Percentiles rank a stretch among this genome's conserved stretches.
Conservation (phyloP, 2,113 vertebrate species). For the Cynopterus brachyotis region DNA sequence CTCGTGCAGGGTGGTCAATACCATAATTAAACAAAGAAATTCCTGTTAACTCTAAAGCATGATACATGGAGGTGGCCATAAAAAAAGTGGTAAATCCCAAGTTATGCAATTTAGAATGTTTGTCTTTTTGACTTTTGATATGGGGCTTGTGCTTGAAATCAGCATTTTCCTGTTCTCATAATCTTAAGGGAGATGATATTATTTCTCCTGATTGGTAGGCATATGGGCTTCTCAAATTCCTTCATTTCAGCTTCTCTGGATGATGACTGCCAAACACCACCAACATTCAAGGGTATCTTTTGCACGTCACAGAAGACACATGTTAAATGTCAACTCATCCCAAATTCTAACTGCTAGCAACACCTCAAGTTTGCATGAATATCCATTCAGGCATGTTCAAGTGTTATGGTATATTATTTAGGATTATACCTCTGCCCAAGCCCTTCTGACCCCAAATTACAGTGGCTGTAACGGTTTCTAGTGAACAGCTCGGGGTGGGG, state of each 20-base stretch:
- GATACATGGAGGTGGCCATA: accelerated
- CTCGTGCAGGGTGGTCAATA: not conserved
- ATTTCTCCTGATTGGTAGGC: not conserved
- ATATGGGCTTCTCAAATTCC: not conserved
- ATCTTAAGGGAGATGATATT: not conserved
- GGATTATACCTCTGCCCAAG: not conserved
- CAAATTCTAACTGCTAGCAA: not conserved
- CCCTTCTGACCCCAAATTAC: not conserved
- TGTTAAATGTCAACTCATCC: not conserved
- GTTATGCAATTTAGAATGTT: not conserved
- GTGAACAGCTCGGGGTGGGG: not conserved
- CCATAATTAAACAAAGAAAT: not conserved
- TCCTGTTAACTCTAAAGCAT: not conserved
- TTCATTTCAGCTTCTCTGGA: not conserved
- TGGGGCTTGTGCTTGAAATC: not conserved
- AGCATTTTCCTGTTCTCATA: not conserved
- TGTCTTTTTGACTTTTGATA: not conserved
- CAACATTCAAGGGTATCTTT: no score
- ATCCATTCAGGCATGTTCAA: not conserved
- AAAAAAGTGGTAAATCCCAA: not conserved
- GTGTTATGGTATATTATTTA: not conserved
- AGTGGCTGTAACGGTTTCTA: not conserved
- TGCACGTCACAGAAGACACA: not conserved
- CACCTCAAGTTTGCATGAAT: not conserved
- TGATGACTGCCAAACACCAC: not conserved